Evolutionary conservation across 2,888 invertebrate genomes (phyloP).

Genomic region (Mesoligia furuncula): DNA sequence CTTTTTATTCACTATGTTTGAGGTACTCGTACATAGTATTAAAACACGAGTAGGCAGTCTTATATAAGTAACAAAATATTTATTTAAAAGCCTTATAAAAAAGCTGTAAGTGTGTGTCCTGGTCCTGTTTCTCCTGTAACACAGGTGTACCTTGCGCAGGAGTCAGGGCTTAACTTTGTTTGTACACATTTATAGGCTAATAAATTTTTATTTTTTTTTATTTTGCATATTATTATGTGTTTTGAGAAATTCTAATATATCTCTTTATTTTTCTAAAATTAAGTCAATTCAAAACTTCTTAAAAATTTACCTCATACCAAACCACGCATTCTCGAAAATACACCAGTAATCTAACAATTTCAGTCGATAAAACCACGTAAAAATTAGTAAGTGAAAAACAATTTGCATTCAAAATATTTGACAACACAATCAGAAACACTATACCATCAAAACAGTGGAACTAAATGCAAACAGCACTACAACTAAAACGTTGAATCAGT

Average conservation of each 20-base stretch:
- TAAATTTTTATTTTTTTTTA: no score
- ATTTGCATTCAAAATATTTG: conserved; percentile 39
- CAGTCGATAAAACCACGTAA: neutral
- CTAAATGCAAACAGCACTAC: conserved; percentile 49
- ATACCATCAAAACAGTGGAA: conserved; percentile 49
- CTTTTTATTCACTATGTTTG: neutral
- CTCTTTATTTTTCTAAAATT: neutral
- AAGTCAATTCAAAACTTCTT: no score
- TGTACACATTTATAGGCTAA: no score
- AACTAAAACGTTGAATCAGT: conserved; percentile 47
- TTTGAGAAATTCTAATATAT: no score
- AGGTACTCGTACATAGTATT: no score
- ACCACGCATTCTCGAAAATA: neutral
- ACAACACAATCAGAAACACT: conserved; percentile 42
- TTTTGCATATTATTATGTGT: no score
- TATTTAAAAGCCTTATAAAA: no score
- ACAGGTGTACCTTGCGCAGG: no score
- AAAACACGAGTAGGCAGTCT: neutral
- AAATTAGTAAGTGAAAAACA: conserved; percentile 23
- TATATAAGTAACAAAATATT: neutral
- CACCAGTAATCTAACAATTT: neutral
- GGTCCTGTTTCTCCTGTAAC: no score
- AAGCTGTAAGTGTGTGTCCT: neutral
- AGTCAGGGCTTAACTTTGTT: no score
- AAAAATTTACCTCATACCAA: neutral